These are phyloP conservation scores for Caretta caretta DNA, from an alignment of 2,113 vertebrate genomes.

Conservation along the genomic window DNA sequence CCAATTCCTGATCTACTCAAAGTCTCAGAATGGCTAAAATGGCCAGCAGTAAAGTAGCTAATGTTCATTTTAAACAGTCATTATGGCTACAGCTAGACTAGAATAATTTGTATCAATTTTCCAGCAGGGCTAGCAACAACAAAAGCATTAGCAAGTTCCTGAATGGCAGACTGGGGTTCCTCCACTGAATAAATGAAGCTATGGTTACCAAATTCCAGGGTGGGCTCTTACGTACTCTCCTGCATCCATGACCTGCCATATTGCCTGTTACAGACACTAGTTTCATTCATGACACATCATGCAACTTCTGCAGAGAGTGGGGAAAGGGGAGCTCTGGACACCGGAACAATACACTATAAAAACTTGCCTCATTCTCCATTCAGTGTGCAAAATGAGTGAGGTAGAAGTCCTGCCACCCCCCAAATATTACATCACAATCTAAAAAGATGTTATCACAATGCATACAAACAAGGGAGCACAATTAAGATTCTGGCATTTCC, in stretches of 20 bases:
- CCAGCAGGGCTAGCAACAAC: background rate
- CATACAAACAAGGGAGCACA: constrained; percentile 54
- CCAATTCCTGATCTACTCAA: background rate
- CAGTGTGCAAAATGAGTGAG: constrained; percentile 51
- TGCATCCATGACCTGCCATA: background rate
- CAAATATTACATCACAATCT: constrained; percentile 64
- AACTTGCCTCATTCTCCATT: constrained; percentile 35
- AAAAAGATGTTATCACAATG: constrained; percentile 67
- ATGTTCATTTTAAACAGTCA: background rate
- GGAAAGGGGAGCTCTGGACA: background rate
- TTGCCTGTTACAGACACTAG: constrained; percentile 23
- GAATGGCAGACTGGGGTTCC: background rate
- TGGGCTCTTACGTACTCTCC: constrained; percentile 37
- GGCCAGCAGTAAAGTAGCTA: background rate
- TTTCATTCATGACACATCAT: constrained; percentile 54
- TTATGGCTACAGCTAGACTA: background rate
- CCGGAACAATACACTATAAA: constrained; percentile 20
- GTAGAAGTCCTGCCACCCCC: constrained; percentile 32
- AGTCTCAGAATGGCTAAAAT: background rate
- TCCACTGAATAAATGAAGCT: background rate
- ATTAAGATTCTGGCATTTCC: constrained; percentile 60
- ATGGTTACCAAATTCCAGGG: background rate
- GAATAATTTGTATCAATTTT: background rate
- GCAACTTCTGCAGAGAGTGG: constrained; percentile 52
- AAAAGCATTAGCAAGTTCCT: background rate